Evolutionary conservation across 2,797 vertebrate species (phyloP), one percentile per base, ranked within the genome.

Genomic region (Bufotes viridis): DNA sequence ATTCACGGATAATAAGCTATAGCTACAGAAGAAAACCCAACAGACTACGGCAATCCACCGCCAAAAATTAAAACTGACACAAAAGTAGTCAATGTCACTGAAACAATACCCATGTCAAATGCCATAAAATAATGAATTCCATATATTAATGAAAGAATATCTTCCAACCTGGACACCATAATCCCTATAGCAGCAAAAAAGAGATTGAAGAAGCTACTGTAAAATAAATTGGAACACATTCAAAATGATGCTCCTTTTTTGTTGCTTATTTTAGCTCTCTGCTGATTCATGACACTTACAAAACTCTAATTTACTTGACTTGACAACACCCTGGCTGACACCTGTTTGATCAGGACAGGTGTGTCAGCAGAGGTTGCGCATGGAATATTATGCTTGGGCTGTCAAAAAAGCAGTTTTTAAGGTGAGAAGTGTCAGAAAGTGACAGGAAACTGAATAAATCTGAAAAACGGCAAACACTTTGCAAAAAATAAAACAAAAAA

Each of bases 261-360:
- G 80, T 63, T 87, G 86, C 85, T 89, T 89, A 83, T 89, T 89
- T 89, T 89, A 87, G 88, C 80, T 83, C 75, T 75, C 88, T 80
- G 88, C 85, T 87, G 88, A 89, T 89, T 89, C 85, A 87, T 83
- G 88, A 76, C 88, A 87, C 88, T 89, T 86, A 80, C 88, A 87
- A 81, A 87, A 84, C 88, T 89, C 88, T 81, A 89, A 89, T 89
- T 89, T 89, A 87, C 85, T 89, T 87, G 88, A 87, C 88, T 87
- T 89, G 81, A 89, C 85, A 86, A 89, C 88, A 89, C 85, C 88
- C 78, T 84, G 88, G 63, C 63, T 89, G 88, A 89, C 85, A 89
- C 88, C 85, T 87, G 88, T 89, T 89, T 89, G 88, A 89, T 89
- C 85, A 89, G 81, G 85, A 89, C 88, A 89, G 88, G 85, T 84